Evolutionary conservation across 64 coral and sea anemone genomes (phyloP).

Genomic region (Porites lutea): DNA sequence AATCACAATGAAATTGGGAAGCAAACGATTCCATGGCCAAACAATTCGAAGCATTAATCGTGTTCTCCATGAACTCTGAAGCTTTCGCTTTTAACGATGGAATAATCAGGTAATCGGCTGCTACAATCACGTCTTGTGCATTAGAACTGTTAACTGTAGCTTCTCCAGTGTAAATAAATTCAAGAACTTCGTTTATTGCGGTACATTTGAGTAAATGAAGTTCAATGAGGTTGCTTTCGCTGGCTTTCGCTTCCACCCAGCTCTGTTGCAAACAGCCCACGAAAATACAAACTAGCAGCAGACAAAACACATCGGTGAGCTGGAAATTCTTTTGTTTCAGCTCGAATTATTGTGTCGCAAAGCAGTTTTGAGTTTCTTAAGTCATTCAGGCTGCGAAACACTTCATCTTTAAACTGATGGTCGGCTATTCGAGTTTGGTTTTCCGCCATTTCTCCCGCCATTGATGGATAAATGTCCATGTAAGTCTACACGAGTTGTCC

Average conservation of each 20-base stretch:
- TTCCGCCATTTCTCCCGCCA: no score
- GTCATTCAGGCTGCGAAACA: slow-evolving; percentile 17
- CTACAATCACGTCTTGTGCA: slow-evolving; percentile 46
- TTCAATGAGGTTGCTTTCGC: slow-evolving; percentile 10
- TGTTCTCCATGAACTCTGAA: background rate
- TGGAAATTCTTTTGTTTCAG: background rate
- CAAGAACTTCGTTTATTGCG: slow-evolving; percentile 11
- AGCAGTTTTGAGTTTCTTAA: slow-evolving; percentile 41
- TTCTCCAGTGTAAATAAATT: slow-evolving; percentile 67
- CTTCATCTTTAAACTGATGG: background rate
- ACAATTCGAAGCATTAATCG: slow-evolving; percentile 38
- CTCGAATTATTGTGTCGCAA: slow-evolving; percentile 34
- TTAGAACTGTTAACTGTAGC: slow-evolving; percentile 3
- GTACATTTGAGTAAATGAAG: slow-evolving; percentile 17
- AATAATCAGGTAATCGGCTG: slow-evolving; percentile 63
- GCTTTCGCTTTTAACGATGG: slow-evolving; percentile 63
- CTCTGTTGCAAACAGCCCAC: slow-evolving; percentile 60
- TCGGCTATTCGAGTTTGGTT: no score
- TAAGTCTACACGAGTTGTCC: no score
- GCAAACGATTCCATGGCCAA: slow-evolving; percentile 35
- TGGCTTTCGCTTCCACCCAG: background rate
- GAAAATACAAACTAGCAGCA: slow-evolving; percentile 52
- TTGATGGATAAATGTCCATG: no score
- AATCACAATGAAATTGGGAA: slow-evolving; percentile 27
- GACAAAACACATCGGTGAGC: slow-evolving; percentile 44